Evolutionary conservation across 1,140 invertebrate genomes (phyloP), one percentile per base, ranked within the genome.

Genomic region (Araneus ventricosus): DNA sequence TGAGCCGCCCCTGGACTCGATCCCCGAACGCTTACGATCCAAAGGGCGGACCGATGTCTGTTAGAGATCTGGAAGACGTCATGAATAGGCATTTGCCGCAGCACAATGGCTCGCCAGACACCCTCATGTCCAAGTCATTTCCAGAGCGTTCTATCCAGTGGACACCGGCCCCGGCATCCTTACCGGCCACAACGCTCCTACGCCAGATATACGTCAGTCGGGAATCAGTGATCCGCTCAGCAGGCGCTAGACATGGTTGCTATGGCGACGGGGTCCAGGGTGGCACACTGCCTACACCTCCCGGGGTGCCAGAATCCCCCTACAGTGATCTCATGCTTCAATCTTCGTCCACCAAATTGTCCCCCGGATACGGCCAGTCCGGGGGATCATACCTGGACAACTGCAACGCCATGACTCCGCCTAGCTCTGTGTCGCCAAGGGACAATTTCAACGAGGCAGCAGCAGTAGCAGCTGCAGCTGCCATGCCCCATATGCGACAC

Each of bases 81-180:
- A 99, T 99, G 98, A 99, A 98, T 34, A 98, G 99, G 95, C 98
- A 99, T 96, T 96, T 99, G 70, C 98, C 98, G 0, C 95, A 93
- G 37, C 84, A 93, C 45, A 87, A 88, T 59, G 63, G 67, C 37
- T 88, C 84, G 0, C 91, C 91, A 17, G 92, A 93, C 22, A 57
- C 79, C 0, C 88, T 90, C 45, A 92, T 88, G 79, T 45, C 86
- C 22, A 93, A 93, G 34, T 93, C 93, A 24, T 93, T 61, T 45
- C 80, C 93, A 8, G 67, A 86, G 27, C 41, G 88, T 0, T 98
- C 98, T 1, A 99, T 99, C 93, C 98, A 99, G 94, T 99, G 98
- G 98, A 41, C 41, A 96, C 59, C 90, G 0, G 94, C 95, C 45
- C 93, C 93, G 17, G 94, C 93, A 89, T 95, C 97, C 94, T 20